Percentiles rank a stretch among this genome's conserved stretches.
Evolutionary conservation across 2,888 invertebrate genomes (phyloP).

Genomic region (Phyllotreta striolata): DNA sequence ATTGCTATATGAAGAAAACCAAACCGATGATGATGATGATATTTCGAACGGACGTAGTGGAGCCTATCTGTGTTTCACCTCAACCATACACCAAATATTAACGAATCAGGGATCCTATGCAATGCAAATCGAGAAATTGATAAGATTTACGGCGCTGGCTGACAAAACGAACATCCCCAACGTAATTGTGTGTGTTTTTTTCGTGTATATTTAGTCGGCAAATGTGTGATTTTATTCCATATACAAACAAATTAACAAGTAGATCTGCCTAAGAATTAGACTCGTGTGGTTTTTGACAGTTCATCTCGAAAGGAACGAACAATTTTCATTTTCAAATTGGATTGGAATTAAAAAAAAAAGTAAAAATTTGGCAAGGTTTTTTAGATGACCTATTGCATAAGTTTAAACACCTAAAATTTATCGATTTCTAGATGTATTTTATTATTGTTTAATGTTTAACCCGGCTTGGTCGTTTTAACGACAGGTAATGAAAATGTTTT

Average conservation of each 20-base stretch:
- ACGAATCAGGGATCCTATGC: constrained; percentile 60
- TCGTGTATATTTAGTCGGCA: constrained; percentile 57
- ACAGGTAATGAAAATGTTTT: no score
- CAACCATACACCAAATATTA: constrained; percentile 58
- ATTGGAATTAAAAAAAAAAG: no score
- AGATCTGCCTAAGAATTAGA: constrained; percentile 49
- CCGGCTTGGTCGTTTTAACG: no score
- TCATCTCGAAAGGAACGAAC: background rate
- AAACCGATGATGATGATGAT: background rate
- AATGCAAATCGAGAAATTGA: constrained; percentile 46
- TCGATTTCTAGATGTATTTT: no score
- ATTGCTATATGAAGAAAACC: constrained; percentile 21
- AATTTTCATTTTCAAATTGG: background rate
- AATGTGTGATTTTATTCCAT: constrained; percentile 55
- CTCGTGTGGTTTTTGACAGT: constrained; percentile 36
- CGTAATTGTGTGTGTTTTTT: constrained; percentile 51
- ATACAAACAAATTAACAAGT: constrained; percentile 36
- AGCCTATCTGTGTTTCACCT: constrained; percentile 20
- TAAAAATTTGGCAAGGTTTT: no score
- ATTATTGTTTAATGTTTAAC: no score
- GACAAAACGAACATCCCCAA: constrained; percentile 47
- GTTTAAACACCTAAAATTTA: no score
- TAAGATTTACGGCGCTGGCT: constrained; percentile 53
- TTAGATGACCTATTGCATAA: no score
- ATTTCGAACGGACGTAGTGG: constrained; percentile 15